Evolutionary conservation across 2,797 vertebrate genomes (phyloP).

Genomic region (Tolypeutes matacus): DNA sequence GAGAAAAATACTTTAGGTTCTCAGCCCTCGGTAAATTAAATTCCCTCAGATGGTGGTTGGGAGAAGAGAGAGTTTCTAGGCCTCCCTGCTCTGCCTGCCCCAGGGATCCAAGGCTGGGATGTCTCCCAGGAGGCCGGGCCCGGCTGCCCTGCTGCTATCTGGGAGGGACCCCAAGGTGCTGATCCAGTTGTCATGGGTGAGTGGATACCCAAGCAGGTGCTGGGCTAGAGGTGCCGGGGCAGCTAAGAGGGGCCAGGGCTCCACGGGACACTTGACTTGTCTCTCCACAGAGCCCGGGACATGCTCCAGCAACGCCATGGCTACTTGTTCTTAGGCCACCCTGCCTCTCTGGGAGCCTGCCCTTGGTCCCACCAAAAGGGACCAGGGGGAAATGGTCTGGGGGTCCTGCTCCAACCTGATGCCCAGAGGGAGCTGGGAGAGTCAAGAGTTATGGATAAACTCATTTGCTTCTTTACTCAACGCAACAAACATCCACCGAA

Average conservation of each 20-base stretch:
- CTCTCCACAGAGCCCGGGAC: slow-evolving; percentile 45
- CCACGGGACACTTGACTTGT: slow-evolving; percentile 60
- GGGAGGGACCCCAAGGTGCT: background rate
- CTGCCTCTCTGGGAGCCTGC: slow-evolving; percentile 5
- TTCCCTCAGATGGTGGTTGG: background rate
- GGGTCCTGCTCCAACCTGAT: background rate
- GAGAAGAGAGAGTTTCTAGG: background rate
- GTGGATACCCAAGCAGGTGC: slow-evolving; percentile 34
- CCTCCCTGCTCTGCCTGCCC: background rate
- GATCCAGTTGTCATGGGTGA: slow-evolving; percentile 28
- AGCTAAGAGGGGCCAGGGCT: slow-evolving; percentile 30
- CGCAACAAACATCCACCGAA: background rate
- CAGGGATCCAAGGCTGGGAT: background rate
- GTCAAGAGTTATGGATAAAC: background rate
- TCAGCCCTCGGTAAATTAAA: background rate
- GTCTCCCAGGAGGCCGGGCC: background rate
- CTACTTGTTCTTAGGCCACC: background rate
- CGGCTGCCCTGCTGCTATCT: background rate
- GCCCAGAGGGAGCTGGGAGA: background rate
- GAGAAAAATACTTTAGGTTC: background rate
- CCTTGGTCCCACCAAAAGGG: background rate
- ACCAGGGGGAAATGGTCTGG: background rate
- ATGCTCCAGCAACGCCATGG: slow-evolving; percentile 2
- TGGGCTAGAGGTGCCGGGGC: background rate
- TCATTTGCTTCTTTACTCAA: background rate